phyloP scores from a whole-genome alignment of 2,888 invertebrate genomes.

The Drosophila koepferae region DNA sequence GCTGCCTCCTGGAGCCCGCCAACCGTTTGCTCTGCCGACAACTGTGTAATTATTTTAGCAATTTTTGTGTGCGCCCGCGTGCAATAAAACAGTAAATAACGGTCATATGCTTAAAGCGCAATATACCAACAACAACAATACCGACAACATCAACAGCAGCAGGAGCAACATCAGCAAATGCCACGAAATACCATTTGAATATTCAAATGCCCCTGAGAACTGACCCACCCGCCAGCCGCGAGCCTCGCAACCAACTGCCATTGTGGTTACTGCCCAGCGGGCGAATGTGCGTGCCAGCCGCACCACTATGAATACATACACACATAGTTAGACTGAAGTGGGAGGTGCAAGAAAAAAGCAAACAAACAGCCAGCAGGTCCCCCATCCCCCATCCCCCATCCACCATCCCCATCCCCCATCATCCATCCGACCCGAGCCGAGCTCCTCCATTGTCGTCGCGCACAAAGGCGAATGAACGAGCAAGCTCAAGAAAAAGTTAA shows the following conservation, averaged over 20 bases:
- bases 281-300: slow-evolving; percentile 51
- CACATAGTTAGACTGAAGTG: slow-evolving; percentile 19
- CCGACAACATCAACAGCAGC: not conserved
- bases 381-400: slow-evolving; percentile 3
- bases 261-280: slow-evolving; percentile 27
- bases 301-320: slow-evolving; percentile 21
- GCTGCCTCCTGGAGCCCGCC: slow-evolving; percentile 41
- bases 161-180: slow-evolving; percentile 2
- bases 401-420: not conserved
- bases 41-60: slow-evolving; percentile 77
- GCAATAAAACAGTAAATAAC: slow-evolving; percentile 80
- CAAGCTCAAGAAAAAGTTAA: slow-evolving; percentile 66
- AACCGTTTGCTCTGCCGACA: slow-evolving; percentile 57
- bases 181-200: slow-evolving; percentile 69
- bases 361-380: slow-evolving; percentile 40
- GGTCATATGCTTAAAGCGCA: slow-evolving; percentile 77
- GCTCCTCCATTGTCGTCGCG: slow-evolving; percentile 55
- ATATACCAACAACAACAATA: slow-evolving; percentile 30
- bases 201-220: slow-evolving; percentile 78
- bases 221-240: slow-evolving; percentile 26
- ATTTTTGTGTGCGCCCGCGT: slow-evolving; percentile 74
- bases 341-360: slow-evolving; percentile 43
- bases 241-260: slow-evolving; percentile 29
- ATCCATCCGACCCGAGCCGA: not conserved
- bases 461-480: slow-evolving; percentile 58